Evolutionary conservation across 2,888 invertebrate species (phyloP), one percentile per base, ranked within the genome.

Genomic region (Heliconius aoede): DNA sequence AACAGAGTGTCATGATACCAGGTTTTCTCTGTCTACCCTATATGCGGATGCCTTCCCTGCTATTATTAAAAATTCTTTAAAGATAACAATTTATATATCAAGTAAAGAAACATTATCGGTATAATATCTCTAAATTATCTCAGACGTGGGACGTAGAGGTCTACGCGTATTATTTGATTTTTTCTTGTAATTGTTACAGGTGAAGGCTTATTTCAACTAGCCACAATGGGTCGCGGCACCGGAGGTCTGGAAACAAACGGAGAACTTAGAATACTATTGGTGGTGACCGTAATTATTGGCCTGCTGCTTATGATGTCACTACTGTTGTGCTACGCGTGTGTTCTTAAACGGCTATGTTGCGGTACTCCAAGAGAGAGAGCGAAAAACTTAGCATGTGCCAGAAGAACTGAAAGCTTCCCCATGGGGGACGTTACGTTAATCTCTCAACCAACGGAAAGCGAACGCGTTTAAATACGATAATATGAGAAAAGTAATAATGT

Each of bases 311-410:
- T 96, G 93, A 93, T 95, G 68, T 95, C 95, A 0, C 86, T 96
- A n/a, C 91, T 96, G 1, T 92, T 95, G 86, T 96, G 96, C 86
- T 96, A 96, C 86, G 95, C 95, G 9, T 96, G 96, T 84, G 96
- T 96, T 24, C 95, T 96, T 78, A 94, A 95, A 73, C 93, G 96
- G 81, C 90, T 96, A 7, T 96, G 96, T 84, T 96, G 96, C 80
- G 95, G 94, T 72, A 91, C 92, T 32, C 85, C 95, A n/a, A 88
- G 93, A 81, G 92, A 95, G 84, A 85, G 93, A 80, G 88, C 89
- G n/a, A 94, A 94, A 81, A 86, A 92, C 76, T 82, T 89, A 82
- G 88, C 92, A 21, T 84, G 87, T 83, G 88, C 85, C 69, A 86
- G 87, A 84, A 89, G 88, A 83, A 88, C 94, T 36, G 95, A 96